A percentile compares a stretch with the other conserved stretches of the same genome.
These are phyloP conservation scores for Volucella inflata DNA, from an alignment of 2,888 invertebrate species.

Conservation along the genomic window DNA sequence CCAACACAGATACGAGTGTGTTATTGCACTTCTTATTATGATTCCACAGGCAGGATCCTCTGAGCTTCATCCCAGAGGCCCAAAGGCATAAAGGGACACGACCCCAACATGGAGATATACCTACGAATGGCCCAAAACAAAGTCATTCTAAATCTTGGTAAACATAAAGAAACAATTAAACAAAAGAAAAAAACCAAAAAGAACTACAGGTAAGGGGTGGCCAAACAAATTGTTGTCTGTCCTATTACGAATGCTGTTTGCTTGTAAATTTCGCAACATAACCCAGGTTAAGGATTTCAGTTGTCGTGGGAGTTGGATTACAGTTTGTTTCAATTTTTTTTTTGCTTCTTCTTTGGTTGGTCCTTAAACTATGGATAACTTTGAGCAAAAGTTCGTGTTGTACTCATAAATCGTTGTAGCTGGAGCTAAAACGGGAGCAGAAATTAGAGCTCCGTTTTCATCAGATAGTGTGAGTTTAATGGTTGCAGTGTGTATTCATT, in stretches of 20 bases:
- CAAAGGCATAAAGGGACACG: background rate
- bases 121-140: background rate
- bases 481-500: slow-evolving; percentile 63
- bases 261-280: slow-evolving; percentile 35
- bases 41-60: background rate
- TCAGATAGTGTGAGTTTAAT: slow-evolving; percentile 36
- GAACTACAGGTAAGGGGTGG: slow-evolving; percentile 1
- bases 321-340: slow-evolving; percentile 6
- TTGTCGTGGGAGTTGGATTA: slow-evolving; percentile 22
- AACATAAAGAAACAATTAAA: background rate
- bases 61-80: background rate
- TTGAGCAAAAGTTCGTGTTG: slow-evolving; percentile 59
- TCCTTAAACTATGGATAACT: slow-evolving; percentile 59
- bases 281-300: slow-evolving; percentile 27
- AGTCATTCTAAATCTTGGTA: background rate
- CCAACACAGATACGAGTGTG: background rate
- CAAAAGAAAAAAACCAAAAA: background rate
- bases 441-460: slow-evolving; percentile 56
- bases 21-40: slow-evolving; percentile 7
- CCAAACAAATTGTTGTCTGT: background rate
- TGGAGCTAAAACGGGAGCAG: background rate
- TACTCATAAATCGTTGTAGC: slow-evolving; percentile 50
- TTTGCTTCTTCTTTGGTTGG: slow-evolving; percentile 1
- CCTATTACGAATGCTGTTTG: slow-evolving; percentile 37
- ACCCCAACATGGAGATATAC: background rate